Conservation (phyloP, 2,113 vertebrate species). For the Corythoichthys intestinalis region DNA sequence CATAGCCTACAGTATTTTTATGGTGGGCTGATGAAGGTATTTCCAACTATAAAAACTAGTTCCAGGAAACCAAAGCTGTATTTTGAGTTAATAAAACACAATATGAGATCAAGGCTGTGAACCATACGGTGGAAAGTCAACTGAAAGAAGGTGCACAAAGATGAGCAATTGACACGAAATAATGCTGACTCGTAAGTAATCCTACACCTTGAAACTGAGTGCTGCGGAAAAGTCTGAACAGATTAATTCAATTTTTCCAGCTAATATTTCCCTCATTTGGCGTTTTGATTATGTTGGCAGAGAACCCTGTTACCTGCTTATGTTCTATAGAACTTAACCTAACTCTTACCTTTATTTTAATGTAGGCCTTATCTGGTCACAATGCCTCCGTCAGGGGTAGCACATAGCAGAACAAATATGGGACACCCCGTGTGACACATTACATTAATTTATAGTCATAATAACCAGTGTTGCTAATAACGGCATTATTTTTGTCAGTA, state of each 20-base stretch:
- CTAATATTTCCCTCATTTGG: background rate
- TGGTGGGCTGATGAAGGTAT: slow-evolving; percentile 18
- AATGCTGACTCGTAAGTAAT: background rate
- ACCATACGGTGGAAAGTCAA: slow-evolving; percentile 20
- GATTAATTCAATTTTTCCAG: background rate
- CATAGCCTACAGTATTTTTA: slow-evolving; percentile 16
- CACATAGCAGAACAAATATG: too few species aligned
- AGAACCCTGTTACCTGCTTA: background rate
- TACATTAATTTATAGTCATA: too few species aligned
- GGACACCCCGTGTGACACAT: too few species aligned
- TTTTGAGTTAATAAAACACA: slow-evolving; percentile 38
- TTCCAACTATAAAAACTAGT: slow-evolving; percentile 37
- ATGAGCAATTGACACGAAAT: slow-evolving; percentile 1
- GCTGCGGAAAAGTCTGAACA: background rate
- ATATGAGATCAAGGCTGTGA: slow-evolving; percentile 11
- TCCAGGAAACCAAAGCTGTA: slow-evolving; percentile 37
- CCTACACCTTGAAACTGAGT: background rate
- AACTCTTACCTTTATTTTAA: too few species aligned
- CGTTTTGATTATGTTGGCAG: background rate
- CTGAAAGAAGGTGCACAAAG: slow-evolving; percentile 4
- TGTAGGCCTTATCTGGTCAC: too few species aligned
- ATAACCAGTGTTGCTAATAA: too few species aligned
- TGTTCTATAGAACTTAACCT: too few species aligned
- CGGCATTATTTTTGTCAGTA: too few species aligned
- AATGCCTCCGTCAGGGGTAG: too few species aligned